Conservation (phyloP, 2,797 vertebrate genomes). For the Typhlichthys subterraneus region DNA sequence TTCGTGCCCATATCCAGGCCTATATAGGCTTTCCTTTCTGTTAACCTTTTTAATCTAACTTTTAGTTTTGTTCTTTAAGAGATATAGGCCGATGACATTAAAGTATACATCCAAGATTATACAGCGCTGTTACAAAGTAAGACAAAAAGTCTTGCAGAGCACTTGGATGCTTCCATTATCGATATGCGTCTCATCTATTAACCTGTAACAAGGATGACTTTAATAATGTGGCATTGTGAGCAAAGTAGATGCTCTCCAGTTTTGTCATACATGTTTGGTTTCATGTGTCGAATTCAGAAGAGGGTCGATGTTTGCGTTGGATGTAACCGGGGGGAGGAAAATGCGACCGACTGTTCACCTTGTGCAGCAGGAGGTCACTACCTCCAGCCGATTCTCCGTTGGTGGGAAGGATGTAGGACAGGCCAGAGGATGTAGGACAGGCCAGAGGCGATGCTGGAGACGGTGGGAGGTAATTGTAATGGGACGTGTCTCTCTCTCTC, state of each 20-base stretch:
- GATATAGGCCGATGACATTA: too few relatives aligned
- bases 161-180: too few relatives aligned
- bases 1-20: too few relatives aligned
- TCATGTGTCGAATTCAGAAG: constrained; percentile 54
- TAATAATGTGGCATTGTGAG: constrained; percentile 25
- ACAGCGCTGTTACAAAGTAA: too few relatives aligned
- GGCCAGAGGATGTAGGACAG: constrained; percentile 32
- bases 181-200: too few relatives aligned
- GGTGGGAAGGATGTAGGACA: constrained; percentile 57
- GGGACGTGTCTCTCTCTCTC: constrained; percentile 61
- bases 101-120: too few relatives aligned
- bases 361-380: constrained; percentile 42
- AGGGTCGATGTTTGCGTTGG: constrained; percentile 55
- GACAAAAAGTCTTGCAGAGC: too few relatives aligned
- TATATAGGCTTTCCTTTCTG: too few relatives aligned
- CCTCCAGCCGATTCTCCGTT: constrained; percentile 26
- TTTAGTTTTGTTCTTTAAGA: too few relatives aligned
- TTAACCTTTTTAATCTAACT: too few relatives aligned
- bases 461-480: constrained; percentile 46
- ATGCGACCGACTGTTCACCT: constrained; percentile 44
- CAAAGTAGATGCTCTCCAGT: constrained; percentile 51
- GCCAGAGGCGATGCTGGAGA: constrained; percentile 43
- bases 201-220: constrained; percentile 10
- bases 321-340: constrained; percentile 49
- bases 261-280: too few relatives aligned